Percentiles rank a stretch among this genome's conserved stretches.
These are phyloP conservation scores for Butorides virescens DNA, from an alignment of 2,113 vertebrate genomes.

Conservation along the genomic window DNA sequence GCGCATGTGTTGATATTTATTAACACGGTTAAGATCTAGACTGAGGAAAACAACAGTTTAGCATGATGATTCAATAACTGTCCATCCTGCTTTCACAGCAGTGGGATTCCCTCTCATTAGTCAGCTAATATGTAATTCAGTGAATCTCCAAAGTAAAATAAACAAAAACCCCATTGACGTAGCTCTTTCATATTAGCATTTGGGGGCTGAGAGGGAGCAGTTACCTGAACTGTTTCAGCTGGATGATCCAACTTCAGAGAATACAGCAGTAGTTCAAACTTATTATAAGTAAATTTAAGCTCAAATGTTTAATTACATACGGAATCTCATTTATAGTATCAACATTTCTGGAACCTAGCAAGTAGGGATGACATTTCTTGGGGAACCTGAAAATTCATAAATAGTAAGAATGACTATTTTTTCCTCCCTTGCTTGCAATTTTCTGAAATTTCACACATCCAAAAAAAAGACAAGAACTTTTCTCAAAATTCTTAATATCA, in stretches of 20 bases:
- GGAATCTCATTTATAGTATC: neutral
- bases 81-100: neutral
- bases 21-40: neutral
- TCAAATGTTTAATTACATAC: neutral
- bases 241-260: neutral
- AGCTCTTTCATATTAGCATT: neutral
- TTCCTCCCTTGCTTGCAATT: neutral
- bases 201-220: neutral
- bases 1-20: neutral
- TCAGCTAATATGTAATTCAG: neutral
- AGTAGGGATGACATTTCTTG: neutral
- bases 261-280: neutral
- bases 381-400: neutral
- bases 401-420: neutral
- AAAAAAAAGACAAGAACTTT: neutral
- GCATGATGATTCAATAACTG: neutral
- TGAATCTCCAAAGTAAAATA: neutral
- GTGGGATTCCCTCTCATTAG: neutral
- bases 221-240: neutral
- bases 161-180: neutral
- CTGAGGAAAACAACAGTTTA: neutral
- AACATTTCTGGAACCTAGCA: neutral
- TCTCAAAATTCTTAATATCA: neutral
- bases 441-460: neutral
- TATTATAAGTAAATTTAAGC: neutral